These are phyloP conservation scores for Murina feae DNA, from an alignment of 2,113 vertebrate species.

Conservation along the genomic window DNA sequence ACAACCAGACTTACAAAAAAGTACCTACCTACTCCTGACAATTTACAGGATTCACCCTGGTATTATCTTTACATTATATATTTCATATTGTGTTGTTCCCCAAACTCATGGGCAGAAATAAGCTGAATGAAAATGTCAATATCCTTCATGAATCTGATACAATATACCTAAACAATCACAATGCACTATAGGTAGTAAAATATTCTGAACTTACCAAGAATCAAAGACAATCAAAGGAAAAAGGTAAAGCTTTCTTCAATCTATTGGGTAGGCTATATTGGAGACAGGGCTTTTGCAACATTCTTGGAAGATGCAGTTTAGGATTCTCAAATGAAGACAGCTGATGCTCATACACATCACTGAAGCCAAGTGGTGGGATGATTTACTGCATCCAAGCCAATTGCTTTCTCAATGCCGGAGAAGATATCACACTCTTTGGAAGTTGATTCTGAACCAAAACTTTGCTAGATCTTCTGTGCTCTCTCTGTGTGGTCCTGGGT, in stretches of 20 bases:
- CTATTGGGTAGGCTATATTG: background rate
- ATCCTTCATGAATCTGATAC: background rate
- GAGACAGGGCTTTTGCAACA: background rate
- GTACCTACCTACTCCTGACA: background rate
- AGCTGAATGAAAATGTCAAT: background rate
- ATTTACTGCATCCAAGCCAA: background rate
- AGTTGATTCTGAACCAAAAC: slow-evolving; percentile 48
- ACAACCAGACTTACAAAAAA: background rate
- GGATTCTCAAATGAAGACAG: background rate
- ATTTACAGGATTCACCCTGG: background rate
- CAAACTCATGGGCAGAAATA: slow-evolving; percentile 45
- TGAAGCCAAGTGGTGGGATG: slow-evolving; percentile 24
- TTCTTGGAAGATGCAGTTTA: background rate
- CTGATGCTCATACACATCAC: background rate
- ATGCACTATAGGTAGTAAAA: background rate
- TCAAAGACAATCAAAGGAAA: background rate
- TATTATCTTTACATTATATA: background rate
- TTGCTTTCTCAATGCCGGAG: background rate
- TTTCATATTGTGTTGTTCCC: slow-evolving; percentile 37
- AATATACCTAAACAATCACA: background rate
- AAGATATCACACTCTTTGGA: slow-evolving; percentile 44
- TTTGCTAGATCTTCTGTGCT: slow-evolving; percentile 22
- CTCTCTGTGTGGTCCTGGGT: slow-evolving; percentile 64
- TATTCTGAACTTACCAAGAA: background rate
- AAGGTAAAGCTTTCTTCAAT: background rate